Conservation (phyloP, 2,797 vertebrate species). For the Megalops cyprinoides region DNA sequence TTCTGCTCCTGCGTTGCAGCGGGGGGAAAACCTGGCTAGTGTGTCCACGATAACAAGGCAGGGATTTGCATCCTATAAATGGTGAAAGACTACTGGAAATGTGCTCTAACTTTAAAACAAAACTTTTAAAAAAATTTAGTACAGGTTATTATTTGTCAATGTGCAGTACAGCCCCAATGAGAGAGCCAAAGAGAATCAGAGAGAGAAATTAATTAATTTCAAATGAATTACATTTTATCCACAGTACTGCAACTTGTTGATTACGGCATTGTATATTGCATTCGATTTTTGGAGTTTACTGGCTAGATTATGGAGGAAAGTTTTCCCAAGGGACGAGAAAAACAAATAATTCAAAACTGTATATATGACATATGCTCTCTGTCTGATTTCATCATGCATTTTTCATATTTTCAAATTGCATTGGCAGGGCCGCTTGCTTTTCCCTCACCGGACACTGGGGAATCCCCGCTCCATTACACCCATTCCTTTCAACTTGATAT, state of each 20-base stretch:
- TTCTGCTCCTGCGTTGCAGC: no score
- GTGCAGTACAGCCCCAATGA: neutral
- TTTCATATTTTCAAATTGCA: conserved; percentile 64
- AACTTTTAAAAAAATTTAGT: no score
- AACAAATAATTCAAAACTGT: conserved; percentile 64
- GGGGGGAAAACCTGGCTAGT: neutral
- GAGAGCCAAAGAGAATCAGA: neutral
- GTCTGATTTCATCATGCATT: conserved; percentile 72
- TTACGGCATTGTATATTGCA: neutral
- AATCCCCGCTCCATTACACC: conserved; percentile 48
- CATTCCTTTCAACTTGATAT: conserved; percentile 36
- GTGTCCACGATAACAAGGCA: neutral
- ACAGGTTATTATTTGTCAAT: no score
- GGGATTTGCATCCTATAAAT: neutral
- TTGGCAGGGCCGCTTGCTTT: conserved; percentile 26
- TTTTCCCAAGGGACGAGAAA: conserved; percentile 42
- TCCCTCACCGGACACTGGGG: conserved; percentile 44
- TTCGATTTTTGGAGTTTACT: neutral
- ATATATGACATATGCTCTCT: conserved; percentile 58
- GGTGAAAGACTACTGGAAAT: neutral
- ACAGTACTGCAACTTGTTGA: no score
- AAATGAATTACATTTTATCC: neutral
- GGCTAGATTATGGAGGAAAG: neutral
- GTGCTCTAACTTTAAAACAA: no score
- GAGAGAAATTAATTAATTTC: neutral